Base-by-base conservation (phyloP, 1,140 invertebrate genomes). In the Bombus waltoni region DNA sequence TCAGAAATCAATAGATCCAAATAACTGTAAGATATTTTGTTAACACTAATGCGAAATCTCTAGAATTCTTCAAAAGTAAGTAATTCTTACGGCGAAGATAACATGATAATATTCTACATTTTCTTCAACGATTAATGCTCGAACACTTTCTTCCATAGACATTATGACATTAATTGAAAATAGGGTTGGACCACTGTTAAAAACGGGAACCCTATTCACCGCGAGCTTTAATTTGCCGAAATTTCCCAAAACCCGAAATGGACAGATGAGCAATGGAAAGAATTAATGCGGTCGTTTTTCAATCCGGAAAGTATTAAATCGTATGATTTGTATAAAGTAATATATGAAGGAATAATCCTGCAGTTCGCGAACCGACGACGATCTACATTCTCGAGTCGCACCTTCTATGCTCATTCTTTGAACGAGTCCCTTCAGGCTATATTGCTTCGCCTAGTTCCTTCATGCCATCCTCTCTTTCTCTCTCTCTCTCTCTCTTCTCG, bases 401-500 rank as follows among this genome's bases (percentile, higher is more conserved):
- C 68, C 82, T 87, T 86, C 59, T 18, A 82, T 74, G 62, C 66
- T 59, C 77, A 72, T 86, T 86, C 88, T 71, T 78, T 35, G 78
- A 83, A 82, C 86, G 42, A 71, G 78, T 85, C 86, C 82, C 88
- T 83, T 82, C 82, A 70, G 89, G 84, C 82, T 90, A 90, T 90
- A 90, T 90, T 90, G 87, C 89, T 77, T 90, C 86, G 79, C 72
- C 82, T 77, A 70, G 72, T 83, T 57, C 86, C 71, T 80, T 83
- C 83, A 80, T 89, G 82, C 74, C 66, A 83, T 82, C 68, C 73
- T 70, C 57, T 11, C 38, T 15, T 11, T 18, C 47, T 72, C 83
- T 86, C 91, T 92, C 91, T 91, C 85, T n/a, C 25, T 59, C 57
- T 28, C 8, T 28, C 15, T 53, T 59, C 62, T 73, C 79, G 47